phyloP scores from a whole-genome alignment of 2,888 invertebrate species.

The Pteria penguin region DNA sequence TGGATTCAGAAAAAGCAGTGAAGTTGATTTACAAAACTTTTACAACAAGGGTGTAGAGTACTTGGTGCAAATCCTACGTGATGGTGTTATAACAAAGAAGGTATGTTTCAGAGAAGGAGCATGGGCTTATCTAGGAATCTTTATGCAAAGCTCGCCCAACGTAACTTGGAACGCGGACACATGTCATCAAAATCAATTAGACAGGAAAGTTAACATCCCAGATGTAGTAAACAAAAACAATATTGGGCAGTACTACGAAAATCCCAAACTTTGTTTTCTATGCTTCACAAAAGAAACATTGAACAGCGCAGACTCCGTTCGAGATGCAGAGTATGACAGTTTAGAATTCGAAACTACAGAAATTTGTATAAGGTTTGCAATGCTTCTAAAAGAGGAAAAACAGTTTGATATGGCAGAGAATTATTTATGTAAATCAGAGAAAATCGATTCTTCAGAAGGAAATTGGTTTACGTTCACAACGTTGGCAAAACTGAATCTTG shows the following conservation, averaged over 20 bases:
- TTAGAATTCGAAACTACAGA: not conserved
- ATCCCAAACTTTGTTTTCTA: not conserved
- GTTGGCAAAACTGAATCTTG: not conserved
- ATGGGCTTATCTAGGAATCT: slow-evolving; percentile 27
- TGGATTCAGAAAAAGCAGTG: not conserved
- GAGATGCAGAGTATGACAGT: not conserved
- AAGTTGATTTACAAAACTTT: not conserved
- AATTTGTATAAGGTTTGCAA: slow-evolving; percentile 16
- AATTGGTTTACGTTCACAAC: slow-evolving; percentile 30
- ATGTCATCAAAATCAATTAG: not conserved
- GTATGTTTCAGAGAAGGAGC: not conserved
- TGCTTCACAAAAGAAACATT: not conserved
- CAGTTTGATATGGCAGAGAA: not conserved
- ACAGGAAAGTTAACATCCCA: not conserved
- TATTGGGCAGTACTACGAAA: not conserved
- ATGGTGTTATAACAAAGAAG: not conserved
- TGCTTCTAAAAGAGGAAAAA: not conserved
- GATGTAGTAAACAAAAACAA: not conserved
- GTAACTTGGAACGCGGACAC: not conserved
- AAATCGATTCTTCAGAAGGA: not conserved
- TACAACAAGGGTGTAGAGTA: not conserved
- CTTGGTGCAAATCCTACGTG: not conserved
- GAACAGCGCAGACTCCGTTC: not conserved
- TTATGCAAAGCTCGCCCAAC: slow-evolving; percentile 9
- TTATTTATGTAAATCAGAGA: not conserved